These are phyloP conservation scores for Irena cyanogastra DNA, from an alignment of 2,113 vertebrate species.

Conservation along the genomic window DNA sequence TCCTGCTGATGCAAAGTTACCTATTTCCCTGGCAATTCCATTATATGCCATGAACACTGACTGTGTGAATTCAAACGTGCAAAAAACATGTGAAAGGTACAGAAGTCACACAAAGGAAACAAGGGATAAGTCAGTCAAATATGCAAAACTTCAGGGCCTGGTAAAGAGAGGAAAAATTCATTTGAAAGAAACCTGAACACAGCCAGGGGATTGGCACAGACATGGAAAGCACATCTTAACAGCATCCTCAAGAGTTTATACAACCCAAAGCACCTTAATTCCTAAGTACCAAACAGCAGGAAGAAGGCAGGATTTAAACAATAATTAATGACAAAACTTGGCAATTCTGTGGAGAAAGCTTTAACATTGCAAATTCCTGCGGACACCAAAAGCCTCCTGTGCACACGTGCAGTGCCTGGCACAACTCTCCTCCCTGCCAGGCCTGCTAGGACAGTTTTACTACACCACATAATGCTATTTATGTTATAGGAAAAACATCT, in stretches of 20 bases:
- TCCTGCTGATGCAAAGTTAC: neutral
- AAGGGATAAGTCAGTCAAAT: neutral
- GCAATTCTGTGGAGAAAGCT: neutral
- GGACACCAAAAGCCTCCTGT: neutral
- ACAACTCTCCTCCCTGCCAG: neutral
- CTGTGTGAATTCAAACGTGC: neutral
- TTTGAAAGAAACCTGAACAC: neutral
- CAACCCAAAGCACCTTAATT: neutral
- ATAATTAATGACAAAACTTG: neutral
- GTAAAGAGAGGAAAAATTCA: neutral
- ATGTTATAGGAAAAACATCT: rapidly evolving
- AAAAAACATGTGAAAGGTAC: neutral
- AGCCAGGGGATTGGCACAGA: neutral
- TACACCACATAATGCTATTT: neutral
- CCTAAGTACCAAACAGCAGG: neutral
- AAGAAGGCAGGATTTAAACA: neutral
- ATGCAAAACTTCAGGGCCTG: neutral
- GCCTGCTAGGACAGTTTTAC: neutral
- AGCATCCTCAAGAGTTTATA: neutral
- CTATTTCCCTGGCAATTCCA: neutral
- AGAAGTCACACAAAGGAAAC: neutral
- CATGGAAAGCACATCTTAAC: neutral
- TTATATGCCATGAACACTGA: neutral
- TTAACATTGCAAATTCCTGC: neutral
- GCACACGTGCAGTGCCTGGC: neutral